These are phyloP conservation scores for Apis florea DNA, from an alignment of 1,140 invertebrate genomes.

Conservation along the genomic window DNA sequence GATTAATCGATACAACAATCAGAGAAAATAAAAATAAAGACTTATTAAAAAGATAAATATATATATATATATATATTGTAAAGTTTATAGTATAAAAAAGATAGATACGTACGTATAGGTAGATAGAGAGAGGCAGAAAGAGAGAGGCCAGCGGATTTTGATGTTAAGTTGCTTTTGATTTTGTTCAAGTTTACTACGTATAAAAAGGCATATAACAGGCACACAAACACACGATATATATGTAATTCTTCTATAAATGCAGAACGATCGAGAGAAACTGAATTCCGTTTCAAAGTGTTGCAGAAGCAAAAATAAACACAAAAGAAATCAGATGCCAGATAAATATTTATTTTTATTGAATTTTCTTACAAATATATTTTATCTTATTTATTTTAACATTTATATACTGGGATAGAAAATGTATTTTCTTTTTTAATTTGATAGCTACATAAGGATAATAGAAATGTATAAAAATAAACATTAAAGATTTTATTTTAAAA, in stretches of 20 bases:
- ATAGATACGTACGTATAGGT: conserved; percentile 74
- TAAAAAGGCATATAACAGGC: conserved; percentile 45
- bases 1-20: conserved; percentile 14
- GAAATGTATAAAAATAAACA: background rate
- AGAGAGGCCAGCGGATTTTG: conserved; percentile 60
- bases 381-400: background rate
- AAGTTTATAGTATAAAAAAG: conserved; percentile 69
- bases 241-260: no score
- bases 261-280: background rate
- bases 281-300: background rate
- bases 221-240: conserved; percentile 19
- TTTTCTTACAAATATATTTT: conserved; percentile 24
- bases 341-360: conserved; percentile 48
- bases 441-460: conserved; percentile 44
- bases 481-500: no score
- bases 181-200: conserved; percentile 37
- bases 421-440: background rate
- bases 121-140: conserved; percentile 70
- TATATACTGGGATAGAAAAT: background rate
- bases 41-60: conserved; percentile 43
- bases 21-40: conserved; percentile 3
- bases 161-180: conserved; percentile 1
- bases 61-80: conserved; percentile 43
- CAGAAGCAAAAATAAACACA: conserved; percentile 37
- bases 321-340: conserved; percentile 42